Evolutionary conservation across 1,140 invertebrate genomes (phyloP), one percentile per base, ranked within the genome.

Genomic region (Drosophila malerkotliana): DNA sequence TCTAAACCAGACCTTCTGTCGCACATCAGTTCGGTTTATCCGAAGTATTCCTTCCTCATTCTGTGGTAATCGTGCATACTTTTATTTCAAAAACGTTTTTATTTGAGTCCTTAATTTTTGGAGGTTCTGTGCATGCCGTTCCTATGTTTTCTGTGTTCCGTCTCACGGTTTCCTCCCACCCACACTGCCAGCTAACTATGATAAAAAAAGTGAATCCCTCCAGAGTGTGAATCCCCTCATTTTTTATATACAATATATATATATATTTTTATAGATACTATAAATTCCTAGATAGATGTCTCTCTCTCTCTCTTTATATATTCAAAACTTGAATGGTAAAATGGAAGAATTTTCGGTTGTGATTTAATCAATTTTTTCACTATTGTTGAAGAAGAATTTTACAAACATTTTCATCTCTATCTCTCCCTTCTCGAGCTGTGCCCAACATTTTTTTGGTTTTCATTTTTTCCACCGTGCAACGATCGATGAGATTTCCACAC

Each of bases 401-500:
- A 51, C 41, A 55, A 39, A 34, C 47, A 55, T 63, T 55, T 73
- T 30, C 58, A 72, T 73, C 28, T 55, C 30, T 74, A 18, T 69
- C 34, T 58, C 57, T 49, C 45, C 47, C 52, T 77, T 47, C n/a
- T 47, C 59, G 54, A 80, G 63, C 78, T 82, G 61, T 77, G 62
- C 75, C 59, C 85, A 85, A 90, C 78, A 90, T 90, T 77, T 90
- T 76, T 89, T 73, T 69, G 63, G 82, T 89, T 85, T 83, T 82
- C 83, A 62, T 67, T 60, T 63, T 81, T 76, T 77, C 58, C 58
- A 48, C 32, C 48, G 56, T 32, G 58, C 12, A 44, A 24, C 32
- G 52, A 71, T 71, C 64, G 67, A 57, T 48, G 66, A 39, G 56
- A 72, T 32, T 49, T 21, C 52, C 26, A 45, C 18, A 67, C 18